These are phyloP conservation scores for Teleogryllus occipitalis DNA, from an alignment of 1,140 invertebrate species.

Conservation along the genomic window DNA sequence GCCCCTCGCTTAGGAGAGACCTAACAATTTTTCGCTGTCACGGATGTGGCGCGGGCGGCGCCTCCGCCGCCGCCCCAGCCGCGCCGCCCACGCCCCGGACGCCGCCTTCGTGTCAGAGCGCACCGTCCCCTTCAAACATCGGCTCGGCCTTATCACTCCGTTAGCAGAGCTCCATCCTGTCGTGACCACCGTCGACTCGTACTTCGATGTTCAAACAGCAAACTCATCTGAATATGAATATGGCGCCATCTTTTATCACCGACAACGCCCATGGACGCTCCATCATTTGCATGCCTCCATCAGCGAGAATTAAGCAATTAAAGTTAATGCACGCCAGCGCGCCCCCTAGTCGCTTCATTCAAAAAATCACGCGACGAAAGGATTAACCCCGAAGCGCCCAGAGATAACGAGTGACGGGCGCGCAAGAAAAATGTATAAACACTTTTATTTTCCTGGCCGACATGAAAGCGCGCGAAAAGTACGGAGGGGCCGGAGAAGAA, in stretches of 20 bases:
- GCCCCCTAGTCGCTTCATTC: neutral
- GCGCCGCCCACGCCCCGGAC: too few relatives aligned
- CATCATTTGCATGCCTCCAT: neutral
- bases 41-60: too few relatives aligned
- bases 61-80: too few relatives aligned
- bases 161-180: too few relatives aligned
- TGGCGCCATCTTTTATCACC: neutral
- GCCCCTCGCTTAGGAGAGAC: too few relatives aligned
- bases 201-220: neutral
- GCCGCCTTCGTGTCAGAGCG: too few relatives aligned
- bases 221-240: neutral
- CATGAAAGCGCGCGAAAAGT: neutral
- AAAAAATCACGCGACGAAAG: neutral
- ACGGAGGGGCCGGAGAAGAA: neutral
- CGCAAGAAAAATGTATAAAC: neutral
- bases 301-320: conserved; percentile 4
- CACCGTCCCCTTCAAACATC: too few relatives aligned
- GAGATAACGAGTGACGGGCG: neutral
- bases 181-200: neutral
- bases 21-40: too few relatives aligned
- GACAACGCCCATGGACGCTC: neutral
- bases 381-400: neutral
- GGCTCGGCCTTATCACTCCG: too few relatives aligned
- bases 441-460: neutral
- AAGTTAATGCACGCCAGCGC: neutral